Evolutionary conservation across 1,140 invertebrate species (phyloP), one percentile per base, ranked within the genome.

Genomic region (Lepidurus couesii): DNA sequence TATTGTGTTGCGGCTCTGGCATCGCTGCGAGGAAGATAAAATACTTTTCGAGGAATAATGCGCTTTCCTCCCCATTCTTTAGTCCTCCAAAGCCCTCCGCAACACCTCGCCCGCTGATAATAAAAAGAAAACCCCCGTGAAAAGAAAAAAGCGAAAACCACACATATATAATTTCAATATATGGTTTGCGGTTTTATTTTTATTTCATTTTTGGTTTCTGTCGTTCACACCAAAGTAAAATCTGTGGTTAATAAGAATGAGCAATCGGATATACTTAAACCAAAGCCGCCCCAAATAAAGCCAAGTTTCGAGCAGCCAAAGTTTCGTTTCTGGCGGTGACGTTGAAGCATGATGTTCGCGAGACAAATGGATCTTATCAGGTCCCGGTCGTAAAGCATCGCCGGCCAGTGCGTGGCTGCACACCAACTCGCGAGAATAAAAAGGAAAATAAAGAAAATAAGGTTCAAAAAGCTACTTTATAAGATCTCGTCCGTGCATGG

Each of bases 341-440:
- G 21, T 16, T 65, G 53, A 65, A 65, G 53, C 53, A 65, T 65
- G 53, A 65, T 65, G 13, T 21, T 65, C 53, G 53, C n/a, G 13
- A 65, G 53, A 65, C 53, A 65, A 65, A 65, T 65, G 53, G 53
- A 65, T 65, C 53, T 65, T 65, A 65, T 65, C 53, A 65, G 53
- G 16, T 65, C 53, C 8, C 16, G 21, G 53, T 65, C 53, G 53
- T 65, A 65, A 65, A 65, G 53, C 53, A 65, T 65, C 0, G 53
- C 53, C 21, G 53, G 53, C 53, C 53, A 65, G 21, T 65, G 53
- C 53, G 53, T 65, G 53, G 53, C 53, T 65, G 53, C 53, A 65
- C 53, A 65, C 21, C 53, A 65, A 65, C 53, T 65, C 53, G 34
- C 13, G 53, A 13, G 53, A n/a, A 21, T 21, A 21, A 21, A 65